Base-by-base conservation (phyloP, 2,113 vertebrate genomes). In the Plotosus lineatus region DNA sequence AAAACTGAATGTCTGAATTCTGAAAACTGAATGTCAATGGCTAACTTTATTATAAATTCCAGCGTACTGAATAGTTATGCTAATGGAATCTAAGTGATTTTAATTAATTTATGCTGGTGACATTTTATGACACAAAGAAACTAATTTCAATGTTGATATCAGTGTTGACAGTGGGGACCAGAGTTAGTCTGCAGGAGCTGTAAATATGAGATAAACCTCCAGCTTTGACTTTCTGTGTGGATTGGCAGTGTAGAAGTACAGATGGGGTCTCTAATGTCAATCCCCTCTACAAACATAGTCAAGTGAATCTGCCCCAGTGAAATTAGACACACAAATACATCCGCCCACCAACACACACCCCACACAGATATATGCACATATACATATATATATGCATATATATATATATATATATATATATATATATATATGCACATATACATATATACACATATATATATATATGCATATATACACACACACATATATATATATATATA, bases 181-280 rank as follows among this genome's bases (percentile, higher is more conserved):
- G 2, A 12, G 12, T 28, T 36, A 21, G 28, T 23, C 48, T 38
- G 46, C 26, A 60, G 36, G 38, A 58, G 4, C 26, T 36, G 8
- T 56, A 56, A 61, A 46, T 31, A 77, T 6, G 6, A 75, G 46
- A 50, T 74, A 23, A 31, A 48, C 56, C 36, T 65, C 36, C 36
- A 17, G 66, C 11, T 69, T 69, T 69, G 26, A 72, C 50, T 28
- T 12, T 46, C 66, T 50, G 44, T 33, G 44, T 48, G n/a, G 14
- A 15, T 19, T 71, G n/a, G 68, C 42, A 71, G 26, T 6, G 68
- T 15, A 48, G 31, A 71, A 72, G n/a, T 28, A 50, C 68, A 72
- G 44, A 72, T 17, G 3, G 68, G 68, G 44, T 72, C 68, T 72
- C 1, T 48, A 33, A 50, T 72, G 44, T 50, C 68, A 72, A 72